Percentiles rank a stretch among this genome's conserved stretches.
phyloP scores from a whole-genome alignment of 2,888 invertebrate species.

The Agonopterix alstromeriana region DNA sequence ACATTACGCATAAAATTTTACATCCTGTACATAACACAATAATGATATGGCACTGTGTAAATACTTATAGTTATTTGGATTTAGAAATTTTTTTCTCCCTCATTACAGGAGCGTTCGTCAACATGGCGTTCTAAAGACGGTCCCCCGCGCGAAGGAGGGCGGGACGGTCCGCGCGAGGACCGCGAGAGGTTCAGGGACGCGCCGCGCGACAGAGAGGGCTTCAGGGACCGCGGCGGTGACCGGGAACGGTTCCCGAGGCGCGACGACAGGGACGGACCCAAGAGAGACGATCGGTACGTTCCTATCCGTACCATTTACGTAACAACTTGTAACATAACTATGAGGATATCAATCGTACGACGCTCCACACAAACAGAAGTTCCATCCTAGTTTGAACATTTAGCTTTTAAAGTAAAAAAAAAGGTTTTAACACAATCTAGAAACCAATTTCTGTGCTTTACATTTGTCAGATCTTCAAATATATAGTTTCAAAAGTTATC shows the following conservation, averaged over 20 bases:
- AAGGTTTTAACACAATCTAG: too few relatives aligned
- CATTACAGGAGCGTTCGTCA: constrained; percentile 52
- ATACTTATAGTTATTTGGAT: not conserved
- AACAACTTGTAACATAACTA: too few relatives aligned
- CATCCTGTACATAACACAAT: not conserved
- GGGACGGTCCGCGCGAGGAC: constrained; percentile 28
- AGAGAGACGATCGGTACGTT: constrained; percentile 48
- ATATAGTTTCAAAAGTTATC: too few relatives aligned
- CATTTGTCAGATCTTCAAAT: too few relatives aligned
- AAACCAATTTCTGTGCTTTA: too few relatives aligned
- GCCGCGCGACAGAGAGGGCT: constrained; percentile 26
- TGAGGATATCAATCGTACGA: too few relatives aligned
- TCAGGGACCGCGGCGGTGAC: constrained; percentile 19
- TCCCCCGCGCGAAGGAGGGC: constrained; percentile 37
- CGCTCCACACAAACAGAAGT: too few relatives aligned
- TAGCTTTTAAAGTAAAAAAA: too few relatives aligned
- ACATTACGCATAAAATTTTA: not conserved
- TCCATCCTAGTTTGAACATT: too few relatives aligned
- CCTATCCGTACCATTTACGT: too few relatives aligned
- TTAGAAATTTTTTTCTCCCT: not conserved
- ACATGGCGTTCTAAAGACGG: constrained; percentile 59
- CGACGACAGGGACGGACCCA: constrained; percentile 45
- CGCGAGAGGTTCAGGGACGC: constrained; percentile 26
- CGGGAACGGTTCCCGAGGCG: constrained; percentile 30
- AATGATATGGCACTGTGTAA: not conserved